These are phyloP conservation scores for Chelidonichthys spinosus DNA, from an alignment of 2,797 vertebrate genomes.

Conservation along the genomic window DNA sequence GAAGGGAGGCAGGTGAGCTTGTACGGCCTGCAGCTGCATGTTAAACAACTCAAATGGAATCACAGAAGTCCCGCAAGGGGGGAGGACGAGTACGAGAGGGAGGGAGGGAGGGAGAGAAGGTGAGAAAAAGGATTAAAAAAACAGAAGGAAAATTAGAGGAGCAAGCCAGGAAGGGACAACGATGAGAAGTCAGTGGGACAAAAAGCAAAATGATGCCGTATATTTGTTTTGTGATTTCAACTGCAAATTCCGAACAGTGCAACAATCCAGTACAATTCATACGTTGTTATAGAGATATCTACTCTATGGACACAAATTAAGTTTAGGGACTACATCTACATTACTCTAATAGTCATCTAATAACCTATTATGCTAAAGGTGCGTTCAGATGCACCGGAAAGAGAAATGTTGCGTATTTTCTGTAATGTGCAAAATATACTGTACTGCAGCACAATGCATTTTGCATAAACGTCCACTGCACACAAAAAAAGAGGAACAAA, in stretches of 20 bases:
- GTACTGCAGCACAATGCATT: not conserved
- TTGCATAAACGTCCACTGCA: not conserved
- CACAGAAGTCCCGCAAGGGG: conserved; percentile 63
- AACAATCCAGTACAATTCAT: not conserved
- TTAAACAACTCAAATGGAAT: conserved; percentile 79
- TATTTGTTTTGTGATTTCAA: not conserved
- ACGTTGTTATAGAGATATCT: conserved; percentile 2
- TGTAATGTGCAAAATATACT: not conserved
- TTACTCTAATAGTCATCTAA: not conserved
- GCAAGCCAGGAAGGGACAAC: conserved; percentile 1
- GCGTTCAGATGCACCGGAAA: conserved; percentile 72
- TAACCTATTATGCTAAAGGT: conserved; percentile 36
- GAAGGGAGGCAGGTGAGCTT: conserved; percentile 84
- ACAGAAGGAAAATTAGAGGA: conserved; percentile 25
- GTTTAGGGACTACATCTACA: conserved; percentile 28
- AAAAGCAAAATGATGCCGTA: not conserved
- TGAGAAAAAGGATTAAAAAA: conserved; percentile 42
- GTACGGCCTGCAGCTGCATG: conserved; percentile 79
- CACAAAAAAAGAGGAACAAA: too few species aligned
- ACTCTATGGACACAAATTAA: conserved; percentile 27
- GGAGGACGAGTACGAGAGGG: conserved; percentile 15
- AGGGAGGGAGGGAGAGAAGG: conserved; percentile 20
- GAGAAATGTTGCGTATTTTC: conserved; percentile 38
- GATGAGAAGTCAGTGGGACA: conserved; percentile 14
- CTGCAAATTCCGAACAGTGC: not conserved